Evolutionary conservation across 2,113 vertebrate species (phyloP).

Genomic region (Parotia lawesii): DNA sequence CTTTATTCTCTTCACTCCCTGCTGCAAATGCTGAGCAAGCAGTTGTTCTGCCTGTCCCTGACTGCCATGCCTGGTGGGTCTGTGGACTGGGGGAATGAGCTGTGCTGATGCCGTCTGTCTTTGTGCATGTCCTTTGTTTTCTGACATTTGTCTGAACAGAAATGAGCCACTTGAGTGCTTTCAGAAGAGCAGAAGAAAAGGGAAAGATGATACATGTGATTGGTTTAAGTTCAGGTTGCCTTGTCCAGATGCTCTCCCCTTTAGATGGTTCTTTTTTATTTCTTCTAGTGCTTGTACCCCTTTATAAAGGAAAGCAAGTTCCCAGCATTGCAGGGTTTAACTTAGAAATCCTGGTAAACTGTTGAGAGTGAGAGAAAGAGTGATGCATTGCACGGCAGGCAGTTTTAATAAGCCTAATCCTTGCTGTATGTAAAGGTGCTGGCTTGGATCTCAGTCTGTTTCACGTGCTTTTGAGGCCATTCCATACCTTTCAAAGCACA

Average conservation of each 20-base stretch:
- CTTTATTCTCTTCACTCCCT: background rate
- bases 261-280: background rate
- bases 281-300: background rate
- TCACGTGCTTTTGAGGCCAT: background rate
- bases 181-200: background rate
- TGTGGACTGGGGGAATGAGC: background rate
- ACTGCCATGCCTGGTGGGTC: background rate
- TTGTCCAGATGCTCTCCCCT: background rate
- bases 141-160: background rate
- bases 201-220: background rate
- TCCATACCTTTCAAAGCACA: background rate
- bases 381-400: background rate
- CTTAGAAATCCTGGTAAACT: background rate
- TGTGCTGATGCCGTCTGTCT: background rate
- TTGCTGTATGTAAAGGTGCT: background rate
- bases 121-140: background rate
- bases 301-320: background rate
- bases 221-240: background rate
- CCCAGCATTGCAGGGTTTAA: background rate
- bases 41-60: background rate
- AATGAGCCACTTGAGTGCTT: background rate
- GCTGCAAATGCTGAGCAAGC: background rate
- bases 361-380: background rate
- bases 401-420: constrained; percentile 14
- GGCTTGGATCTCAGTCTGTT: background rate